Conservation (phyloP, 1,140 invertebrate species). For the Drosophila sturtevanti region DNA sequence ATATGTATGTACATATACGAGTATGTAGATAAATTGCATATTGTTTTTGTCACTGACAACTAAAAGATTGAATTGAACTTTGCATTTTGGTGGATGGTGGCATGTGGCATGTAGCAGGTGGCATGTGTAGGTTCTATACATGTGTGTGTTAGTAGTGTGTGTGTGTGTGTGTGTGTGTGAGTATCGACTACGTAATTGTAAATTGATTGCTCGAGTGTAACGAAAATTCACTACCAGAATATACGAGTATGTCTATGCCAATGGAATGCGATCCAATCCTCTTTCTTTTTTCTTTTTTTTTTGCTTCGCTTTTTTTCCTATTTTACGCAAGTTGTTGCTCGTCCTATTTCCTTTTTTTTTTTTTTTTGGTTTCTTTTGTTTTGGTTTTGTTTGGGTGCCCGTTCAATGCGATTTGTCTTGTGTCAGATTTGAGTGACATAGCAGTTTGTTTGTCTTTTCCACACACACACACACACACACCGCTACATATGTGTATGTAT, state of each 20-base stretch:
- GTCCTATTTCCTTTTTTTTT: background rate
- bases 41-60: slow-evolving; percentile 76
- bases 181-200: slow-evolving; percentile 63
- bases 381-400: slow-evolving; percentile 8
- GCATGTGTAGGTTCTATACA: background rate
- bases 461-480: slow-evolving; percentile 4
- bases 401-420: slow-evolving; percentile 73
- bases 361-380: background rate
- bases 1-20: background rate
- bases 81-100: slow-evolving; percentile 40
- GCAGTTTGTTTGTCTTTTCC: slow-evolving; percentile 73
- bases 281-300: background rate
- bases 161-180: slow-evolving; percentile 5
- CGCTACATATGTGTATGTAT: background rate
- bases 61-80: slow-evolving; percentile 79
- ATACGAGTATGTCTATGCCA: slow-evolving; percentile 17
- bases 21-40: slow-evolving; percentile 37
- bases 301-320: background rate
- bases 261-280: slow-evolving; percentile 57
- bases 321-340: background rate
- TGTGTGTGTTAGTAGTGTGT: background rate
- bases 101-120: slow-evolving; percentile 6
- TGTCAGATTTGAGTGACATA: slow-evolving; percentile 80
- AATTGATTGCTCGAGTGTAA: slow-evolving; percentile 77
- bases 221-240: slow-evolving; percentile 48